A percentile compares a stretch with the other conserved stretches of the same genome.
Evolutionary conservation across 2,113 vertebrate species (phyloP).

Genomic region (Amblyornis subalaris): DNA sequence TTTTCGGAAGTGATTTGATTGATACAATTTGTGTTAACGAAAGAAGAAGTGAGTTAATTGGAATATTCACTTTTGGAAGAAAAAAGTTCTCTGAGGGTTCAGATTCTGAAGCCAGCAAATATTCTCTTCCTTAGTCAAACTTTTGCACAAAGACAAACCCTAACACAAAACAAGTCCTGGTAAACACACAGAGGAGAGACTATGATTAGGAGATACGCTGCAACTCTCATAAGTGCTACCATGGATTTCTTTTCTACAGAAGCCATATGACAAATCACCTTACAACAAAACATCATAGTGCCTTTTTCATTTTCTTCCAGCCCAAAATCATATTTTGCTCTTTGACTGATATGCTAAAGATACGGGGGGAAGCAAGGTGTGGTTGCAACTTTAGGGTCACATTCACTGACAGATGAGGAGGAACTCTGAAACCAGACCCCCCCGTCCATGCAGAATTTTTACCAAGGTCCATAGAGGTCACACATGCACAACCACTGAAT

Average conservation of each 20-base stretch:
- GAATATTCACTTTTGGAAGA: not conserved
- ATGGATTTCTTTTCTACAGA: not conserved
- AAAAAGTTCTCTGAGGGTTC: not conserved
- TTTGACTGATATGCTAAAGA: not conserved
- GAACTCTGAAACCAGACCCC: not conserved
- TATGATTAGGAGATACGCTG: not conserved
- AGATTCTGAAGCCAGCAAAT: not conserved
- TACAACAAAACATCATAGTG: not conserved
- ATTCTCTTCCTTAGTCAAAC: not conserved
- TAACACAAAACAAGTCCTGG: not conserved
- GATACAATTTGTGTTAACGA: not conserved
- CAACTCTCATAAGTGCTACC: not conserved
- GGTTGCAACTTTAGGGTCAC: not conserved
- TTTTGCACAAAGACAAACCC: not conserved
- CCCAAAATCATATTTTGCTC: not conserved
- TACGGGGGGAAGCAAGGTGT: not conserved
- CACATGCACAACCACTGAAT: not conserved
- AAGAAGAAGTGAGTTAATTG: not conserved
- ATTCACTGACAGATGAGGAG: not conserved
- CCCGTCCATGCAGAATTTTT: not conserved
- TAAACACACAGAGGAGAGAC: not conserved
- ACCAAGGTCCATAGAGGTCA: constrained; percentile 14
- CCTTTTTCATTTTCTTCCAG: not conserved
- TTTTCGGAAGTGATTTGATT: not conserved
- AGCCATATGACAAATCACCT: constrained; percentile 7